Evolutionary conservation across 2,888 invertebrate genomes (phyloP).

Genomic region (Bellardia bayeri): DNA sequence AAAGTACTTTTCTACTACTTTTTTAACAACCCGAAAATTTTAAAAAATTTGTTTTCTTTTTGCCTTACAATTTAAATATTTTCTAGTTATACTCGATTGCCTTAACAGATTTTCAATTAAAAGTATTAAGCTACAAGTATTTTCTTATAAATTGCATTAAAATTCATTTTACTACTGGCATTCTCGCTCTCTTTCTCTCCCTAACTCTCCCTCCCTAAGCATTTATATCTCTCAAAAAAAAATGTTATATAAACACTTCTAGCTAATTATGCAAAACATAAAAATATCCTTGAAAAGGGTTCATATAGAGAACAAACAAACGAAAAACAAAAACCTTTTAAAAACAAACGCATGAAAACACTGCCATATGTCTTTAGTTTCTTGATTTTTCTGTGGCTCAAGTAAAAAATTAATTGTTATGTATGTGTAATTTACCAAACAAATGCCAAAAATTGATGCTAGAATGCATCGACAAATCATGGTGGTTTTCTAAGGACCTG

Average conservation of each 20-base stretch:
- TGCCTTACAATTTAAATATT: too few species aligned
- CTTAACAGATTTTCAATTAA: neutral
- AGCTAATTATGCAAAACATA: constrained; percentile 66
- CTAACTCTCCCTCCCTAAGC: constrained; percentile 2
- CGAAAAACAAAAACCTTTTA: neutral
- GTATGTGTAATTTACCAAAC: constrained; percentile 53
- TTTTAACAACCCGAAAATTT: too few species aligned
- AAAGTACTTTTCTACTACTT: too few species aligned
- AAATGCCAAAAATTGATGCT: constrained; percentile 68
- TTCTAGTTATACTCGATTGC: too few species aligned
- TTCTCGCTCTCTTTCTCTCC: neutral
- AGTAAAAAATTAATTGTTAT: neutral
- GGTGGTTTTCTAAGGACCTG: constrained; percentile 56
- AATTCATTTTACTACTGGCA: neutral
- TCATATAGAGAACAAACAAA: constrained; percentile 2
- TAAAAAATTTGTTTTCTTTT: too few species aligned
- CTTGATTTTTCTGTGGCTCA: constrained; percentile 2
- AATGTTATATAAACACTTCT: constrained; percentile 48
- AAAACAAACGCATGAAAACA: constrained; percentile 44
- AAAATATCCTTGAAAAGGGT: constrained; percentile 43
- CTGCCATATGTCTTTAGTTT: constrained; percentile 60
- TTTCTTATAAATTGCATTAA: neutral
- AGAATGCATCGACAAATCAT: constrained; percentile 53
- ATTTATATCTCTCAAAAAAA: constrained; percentile 7
- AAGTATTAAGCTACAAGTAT: constrained; percentile 25